Conservation (phyloP, 2,888 invertebrate genomes). For the Drosophila melanosoma region DNA sequence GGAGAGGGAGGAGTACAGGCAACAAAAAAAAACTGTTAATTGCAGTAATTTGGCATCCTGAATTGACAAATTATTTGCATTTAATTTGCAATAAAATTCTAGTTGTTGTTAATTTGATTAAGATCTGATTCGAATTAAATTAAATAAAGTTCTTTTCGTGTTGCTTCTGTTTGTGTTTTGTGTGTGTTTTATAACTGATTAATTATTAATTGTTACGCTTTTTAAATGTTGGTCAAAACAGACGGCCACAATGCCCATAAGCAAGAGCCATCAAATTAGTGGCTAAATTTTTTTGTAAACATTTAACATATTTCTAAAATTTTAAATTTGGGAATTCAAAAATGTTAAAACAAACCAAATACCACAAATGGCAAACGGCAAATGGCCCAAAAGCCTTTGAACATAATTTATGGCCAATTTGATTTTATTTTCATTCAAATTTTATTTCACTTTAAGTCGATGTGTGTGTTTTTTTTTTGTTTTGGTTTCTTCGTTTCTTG, state of each 20-base stretch:
- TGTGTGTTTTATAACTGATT: conserved; percentile 31
- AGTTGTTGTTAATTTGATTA: neutral
- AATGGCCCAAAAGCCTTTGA: conserved; percentile 70
- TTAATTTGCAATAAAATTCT: too few species aligned
- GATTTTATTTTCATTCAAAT: conserved; percentile 77
- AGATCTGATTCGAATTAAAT: neutral
- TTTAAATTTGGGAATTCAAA: conserved; percentile 20
- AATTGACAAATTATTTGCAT: too few species aligned
- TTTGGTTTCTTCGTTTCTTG: neutral
- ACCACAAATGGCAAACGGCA: conserved; percentile 52
- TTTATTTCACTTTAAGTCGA: conserved; percentile 62
- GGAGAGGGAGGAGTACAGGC: neutral
- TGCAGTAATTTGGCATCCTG: too few species aligned
- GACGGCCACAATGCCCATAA: conserved; percentile 38
- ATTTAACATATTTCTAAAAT: conserved; percentile 21
- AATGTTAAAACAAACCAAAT: neutral
- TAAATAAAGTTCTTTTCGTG: neutral
- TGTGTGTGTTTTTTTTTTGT: neutral
- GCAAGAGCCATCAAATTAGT: conserved; percentile 48
- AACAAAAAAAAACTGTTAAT: too few species aligned
- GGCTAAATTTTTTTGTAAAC: conserved; percentile 41
- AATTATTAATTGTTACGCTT: conserved; percentile 72
- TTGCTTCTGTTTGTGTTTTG: neutral
- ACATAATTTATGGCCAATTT: conserved; percentile 77
- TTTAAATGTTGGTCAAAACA: conserved; percentile 77